Evolutionary conservation across 2,888 invertebrate species (phyloP).

Genomic region (Rhamnusium bicolor): DNA sequence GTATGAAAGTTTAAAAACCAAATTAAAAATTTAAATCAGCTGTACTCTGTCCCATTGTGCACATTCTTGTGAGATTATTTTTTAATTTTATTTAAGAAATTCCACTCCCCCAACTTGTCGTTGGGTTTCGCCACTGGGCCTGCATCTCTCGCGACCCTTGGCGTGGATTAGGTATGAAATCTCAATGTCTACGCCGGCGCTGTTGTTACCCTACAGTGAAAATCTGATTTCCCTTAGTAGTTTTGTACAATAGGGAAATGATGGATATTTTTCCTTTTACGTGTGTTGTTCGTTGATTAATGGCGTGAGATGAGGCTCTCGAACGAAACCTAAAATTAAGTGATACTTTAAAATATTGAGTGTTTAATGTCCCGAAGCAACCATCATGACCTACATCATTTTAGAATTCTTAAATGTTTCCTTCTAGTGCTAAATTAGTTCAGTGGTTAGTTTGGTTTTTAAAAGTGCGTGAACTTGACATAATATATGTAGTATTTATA

Average conservation of each 20-base stretch:
- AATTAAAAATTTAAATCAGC: no score
- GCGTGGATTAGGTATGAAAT: slow-evolving; percentile 35
- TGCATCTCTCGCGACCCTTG: slow-evolving; percentile 26
- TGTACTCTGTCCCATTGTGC: not conserved
- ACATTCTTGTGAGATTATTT: not conserved
- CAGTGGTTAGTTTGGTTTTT: slow-evolving; percentile 49
- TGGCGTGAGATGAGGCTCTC: not conserved
- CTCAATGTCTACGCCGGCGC: slow-evolving; percentile 46
- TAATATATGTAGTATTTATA: slow-evolving; percentile 40
- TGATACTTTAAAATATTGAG: slow-evolving; percentile 18
- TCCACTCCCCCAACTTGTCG: not conserved
- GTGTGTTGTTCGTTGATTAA: not conserved
- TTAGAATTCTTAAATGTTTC: slow-evolving; percentile 48
- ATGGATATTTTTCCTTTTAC: slow-evolving; percentile 14
- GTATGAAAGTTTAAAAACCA: no score
- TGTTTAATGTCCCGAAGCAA: slow-evolving; percentile 28
- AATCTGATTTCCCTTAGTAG: slow-evolving; percentile 34
- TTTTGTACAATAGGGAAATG: slow-evolving; percentile 34
- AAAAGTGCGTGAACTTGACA: slow-evolving; percentile 42
- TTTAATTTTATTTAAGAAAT: not conserved
- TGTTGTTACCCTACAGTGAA: slow-evolving; percentile 28
- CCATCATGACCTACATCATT: slow-evolving; percentile 63
- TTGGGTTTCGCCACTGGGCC: slow-evolving; percentile 11
- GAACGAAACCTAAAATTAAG: not conserved
- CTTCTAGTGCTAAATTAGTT: slow-evolving; percentile 43